Evolutionary conservation across 2,113 vertebrate genomes (phyloP).

Genomic region (Neogale vison): DNA sequence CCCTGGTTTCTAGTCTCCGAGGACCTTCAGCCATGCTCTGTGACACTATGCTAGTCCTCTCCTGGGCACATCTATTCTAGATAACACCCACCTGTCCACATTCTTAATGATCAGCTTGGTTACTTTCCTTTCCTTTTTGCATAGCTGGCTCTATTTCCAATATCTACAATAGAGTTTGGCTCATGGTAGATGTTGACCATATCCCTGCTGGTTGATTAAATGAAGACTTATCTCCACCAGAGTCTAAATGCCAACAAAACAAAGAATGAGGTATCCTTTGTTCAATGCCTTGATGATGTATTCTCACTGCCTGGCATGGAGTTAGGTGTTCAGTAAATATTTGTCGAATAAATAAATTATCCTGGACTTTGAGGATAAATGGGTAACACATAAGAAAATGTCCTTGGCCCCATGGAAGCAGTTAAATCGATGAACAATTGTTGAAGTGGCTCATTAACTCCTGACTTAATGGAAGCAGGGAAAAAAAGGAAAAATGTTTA

Average conservation of each 20-base stretch:
- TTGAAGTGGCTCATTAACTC: constrained; percentile 1
- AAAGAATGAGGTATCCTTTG: not conserved
- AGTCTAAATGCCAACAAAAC: not conserved
- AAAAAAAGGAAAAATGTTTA: not conserved
- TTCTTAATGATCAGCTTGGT: not conserved
- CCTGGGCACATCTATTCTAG: not conserved
- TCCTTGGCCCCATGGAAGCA: not conserved
- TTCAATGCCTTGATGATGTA: not conserved
- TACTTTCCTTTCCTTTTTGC: not conserved
- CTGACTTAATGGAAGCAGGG: not conserved
- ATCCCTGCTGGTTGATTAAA: not conserved
- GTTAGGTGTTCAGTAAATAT: not conserved
- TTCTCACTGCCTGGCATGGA: not conserved
- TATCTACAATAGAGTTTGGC: not conserved
- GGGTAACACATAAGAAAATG: not conserved
- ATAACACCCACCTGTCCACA: not conserved
- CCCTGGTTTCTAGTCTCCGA: no score
- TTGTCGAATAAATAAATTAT: not conserved
- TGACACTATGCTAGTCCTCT: accelerated
- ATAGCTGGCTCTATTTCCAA: not conserved
- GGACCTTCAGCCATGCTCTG: no score
- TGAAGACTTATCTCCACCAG: not conserved
- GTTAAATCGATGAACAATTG: not conserved
- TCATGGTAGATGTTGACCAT: not conserved
- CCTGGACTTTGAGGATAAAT: not conserved